Conservation (phyloP, 2,113 vertebrate genomes). For the Rutilus rutilus region DNA sequence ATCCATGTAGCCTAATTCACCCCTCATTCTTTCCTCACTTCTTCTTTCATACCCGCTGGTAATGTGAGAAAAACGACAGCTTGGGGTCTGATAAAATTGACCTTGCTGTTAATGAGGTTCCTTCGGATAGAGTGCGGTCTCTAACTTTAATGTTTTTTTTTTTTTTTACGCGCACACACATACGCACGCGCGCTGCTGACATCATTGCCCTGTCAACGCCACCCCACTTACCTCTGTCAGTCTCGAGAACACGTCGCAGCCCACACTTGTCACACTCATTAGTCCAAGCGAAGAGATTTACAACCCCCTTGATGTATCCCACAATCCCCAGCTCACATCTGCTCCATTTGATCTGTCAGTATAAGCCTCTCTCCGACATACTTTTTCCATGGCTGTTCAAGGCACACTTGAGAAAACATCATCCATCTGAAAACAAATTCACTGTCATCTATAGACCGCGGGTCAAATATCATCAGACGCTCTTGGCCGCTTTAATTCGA, state of each 20-base stretch:
- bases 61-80: conserved; percentile 69
- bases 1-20: conserved; percentile 45
- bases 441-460: conserved; percentile 13
- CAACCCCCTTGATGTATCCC: conserved; percentile 33
- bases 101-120: conserved; percentile 78
- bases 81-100: conserved; percentile 74
- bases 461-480: conserved; percentile 41
- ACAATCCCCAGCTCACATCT: conserved; percentile 1
- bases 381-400: conserved; percentile 12
- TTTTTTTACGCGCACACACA: conserved; percentile 29
- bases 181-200: conserved; percentile 55
- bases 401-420: conserved; percentile 27
- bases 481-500: conserved; percentile 31
- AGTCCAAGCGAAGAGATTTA: conserved; percentile 56
- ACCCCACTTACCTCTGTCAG: conserved; percentile 74
- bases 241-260: conserved; percentile 62
- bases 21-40: conserved; percentile 46
- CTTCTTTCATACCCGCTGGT: conserved; percentile 58
- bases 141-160: neutral
- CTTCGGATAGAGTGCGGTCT: conserved; percentile 61
- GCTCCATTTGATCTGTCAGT: conserved; percentile 36
- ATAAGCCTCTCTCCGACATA: conserved; percentile 19
- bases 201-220: conserved; percentile 58
- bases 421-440: conserved; percentile 27
- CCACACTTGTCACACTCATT: conserved; percentile 65